Evolutionary conservation across 1,140 invertebrate species (phyloP).

Genomic region (Ctenoplectra terminalis): DNA sequence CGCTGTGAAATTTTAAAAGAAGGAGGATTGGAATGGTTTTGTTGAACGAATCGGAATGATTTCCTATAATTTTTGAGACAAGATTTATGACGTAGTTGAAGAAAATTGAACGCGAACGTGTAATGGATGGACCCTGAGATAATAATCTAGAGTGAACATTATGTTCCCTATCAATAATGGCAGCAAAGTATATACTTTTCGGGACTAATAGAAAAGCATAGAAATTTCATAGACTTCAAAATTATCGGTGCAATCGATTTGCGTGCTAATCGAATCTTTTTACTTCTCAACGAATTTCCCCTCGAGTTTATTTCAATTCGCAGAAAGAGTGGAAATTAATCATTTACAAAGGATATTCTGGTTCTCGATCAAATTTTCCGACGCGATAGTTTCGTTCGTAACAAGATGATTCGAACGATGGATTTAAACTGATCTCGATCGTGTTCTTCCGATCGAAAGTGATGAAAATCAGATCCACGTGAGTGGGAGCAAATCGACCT

Average conservation of each 20-base stretch:
- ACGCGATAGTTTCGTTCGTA: too few relatives aligned
- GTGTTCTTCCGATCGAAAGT: neutral
- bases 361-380: neutral
- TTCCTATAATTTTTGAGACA: constrained; percentile 58
- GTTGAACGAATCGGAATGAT: constrained; percentile 38
- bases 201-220: constrained; percentile 33
- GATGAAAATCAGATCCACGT: neutral
- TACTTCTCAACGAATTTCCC: neutral
- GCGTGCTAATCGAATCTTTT: neutral
- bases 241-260: constrained; percentile 1
- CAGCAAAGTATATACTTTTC: constrained; percentile 46
- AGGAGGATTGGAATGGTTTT: constrained; percentile 13
- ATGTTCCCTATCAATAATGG: constrained; percentile 63
- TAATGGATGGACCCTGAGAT: constrained; percentile 61
- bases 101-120: constrained; percentile 67
- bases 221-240: constrained; percentile 27
- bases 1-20: too few relatives aligned
- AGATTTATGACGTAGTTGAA: constrained; percentile 62
- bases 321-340: too few relatives aligned
- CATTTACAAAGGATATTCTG: too few relatives aligned
- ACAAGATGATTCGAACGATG: too few relatives aligned
- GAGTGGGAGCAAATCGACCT: constrained; percentile 1
- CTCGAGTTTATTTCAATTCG: neutral
- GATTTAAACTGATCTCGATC: neutral
- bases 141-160: constrained; percentile 65